Base-by-base conservation (phyloP, 2,888 invertebrate species). In the Phaonia tiefii region DNA sequence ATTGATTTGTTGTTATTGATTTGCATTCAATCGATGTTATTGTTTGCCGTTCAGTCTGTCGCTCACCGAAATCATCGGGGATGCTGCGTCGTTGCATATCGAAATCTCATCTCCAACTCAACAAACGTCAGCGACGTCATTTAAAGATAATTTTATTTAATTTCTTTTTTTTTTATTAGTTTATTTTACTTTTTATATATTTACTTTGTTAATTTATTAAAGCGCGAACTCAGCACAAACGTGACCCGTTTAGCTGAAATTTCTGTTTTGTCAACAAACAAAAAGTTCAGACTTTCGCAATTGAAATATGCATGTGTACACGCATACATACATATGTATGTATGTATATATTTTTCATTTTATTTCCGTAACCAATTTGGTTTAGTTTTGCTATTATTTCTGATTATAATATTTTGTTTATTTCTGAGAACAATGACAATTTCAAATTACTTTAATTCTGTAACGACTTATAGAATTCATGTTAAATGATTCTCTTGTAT, bases 311-410 rank as follows among this genome's bases (percentile, higher is more conserved):
- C n/a, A n/a, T n/a, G n/a, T n/a, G n/a, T n/a, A n/a, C n/a, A n/a
- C n/a, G n/a, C n/a, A n/a, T n/a, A n/a, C n/a, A n/a, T n/a, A n/a
- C 42, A 42, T 58, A 63, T 42, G 58, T 49, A 4, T 73, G 13
- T 58, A 67, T 72, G 71, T 51, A 65, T 51, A 8, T 31, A 8
- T 3, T 76, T 39, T 66, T 75, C 20, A 39, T 49, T 58, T 56
- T 5, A 80, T 73, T 80, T 80, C 80, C 80, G 80, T 49, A 66
- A 65, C 69, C 1, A 56, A 15, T 66, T 58, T 65, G 65, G 49
- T 79, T 49, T 31, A 22, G 1, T 22, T 51, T 51, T 10, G 20
- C 15, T 10, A 7, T 17, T 49, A 2, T 1, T 17, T 15, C 11
- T 46, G 4, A 1, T 1, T 46, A n/a, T 7, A 20, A n/a, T n/a